Base-by-base conservation (phyloP, 2,113 vertebrate genomes). In the Coptodon rendalli region DNA sequence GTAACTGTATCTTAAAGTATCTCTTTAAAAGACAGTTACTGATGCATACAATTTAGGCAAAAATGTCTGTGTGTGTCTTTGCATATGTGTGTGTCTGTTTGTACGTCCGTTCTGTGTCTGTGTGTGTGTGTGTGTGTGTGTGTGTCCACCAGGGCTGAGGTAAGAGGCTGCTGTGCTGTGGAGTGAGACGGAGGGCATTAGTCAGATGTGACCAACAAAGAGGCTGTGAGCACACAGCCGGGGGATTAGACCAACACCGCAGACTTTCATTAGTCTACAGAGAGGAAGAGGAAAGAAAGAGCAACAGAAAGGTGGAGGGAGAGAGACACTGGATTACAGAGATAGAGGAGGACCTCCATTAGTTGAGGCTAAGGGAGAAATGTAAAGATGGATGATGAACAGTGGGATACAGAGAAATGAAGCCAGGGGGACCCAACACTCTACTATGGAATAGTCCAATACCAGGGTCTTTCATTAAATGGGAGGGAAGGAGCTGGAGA, bases 191-290 rank as follows among this genome's bases (percentile, higher is more conserved):
- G 82, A 90, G 87, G 91, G 95, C 93, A 94, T 95, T 95, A 94
- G 95, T 93, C 92, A 94, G 92, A 95, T 94, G 92, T 92, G 94
- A 94, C 93, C 95, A 95, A 95, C 94, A 95, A 95, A 95, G 94
- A 91, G 87, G 89, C 90, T 80, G 93, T 78, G 84, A 94, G 94
- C 92, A 90, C 93, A 94, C 89, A 91, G 90, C 81, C 89, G 14
- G 85, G 87, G 93, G 94, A 95, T 95, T 94, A 95, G 95, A 93
- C 84, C 92, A 89, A 93, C 93, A 93, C 92, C 89, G 82, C 93
- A 93, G 94, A 91, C 91, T 94, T 95, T 94, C 91, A 94, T 94
- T 94, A 93, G 94, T 89, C 92, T 88, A 66, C 80, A 84, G 86
- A 94, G 92, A 92, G 89, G 86, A 92, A 90, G 93, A 86, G 85